These are phyloP conservation scores for Megalurothrips usitatus DNA, from an alignment of 2,888 invertebrate species.

Conservation along the genomic window DNA sequence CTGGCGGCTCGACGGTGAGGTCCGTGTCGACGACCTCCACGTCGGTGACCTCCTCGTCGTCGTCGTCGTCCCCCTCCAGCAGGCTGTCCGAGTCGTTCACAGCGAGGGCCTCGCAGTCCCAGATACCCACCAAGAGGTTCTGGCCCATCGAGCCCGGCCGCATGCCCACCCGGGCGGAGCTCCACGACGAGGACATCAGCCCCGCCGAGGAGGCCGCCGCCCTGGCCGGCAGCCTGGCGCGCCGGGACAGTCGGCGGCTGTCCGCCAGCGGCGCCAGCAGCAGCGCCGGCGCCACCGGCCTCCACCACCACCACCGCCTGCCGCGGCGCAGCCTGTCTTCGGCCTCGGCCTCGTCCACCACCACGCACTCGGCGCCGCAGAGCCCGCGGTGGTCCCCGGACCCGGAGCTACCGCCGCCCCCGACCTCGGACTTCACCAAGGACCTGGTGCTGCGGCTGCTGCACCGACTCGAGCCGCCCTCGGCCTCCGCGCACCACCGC, in stretches of 20 bases:
- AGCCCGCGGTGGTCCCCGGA: slow-evolving; percentile 39
- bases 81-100: slow-evolving; percentile 29
- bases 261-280: slow-evolving; percentile 53
- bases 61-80: not conserved
- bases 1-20: not conserved
- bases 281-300: slow-evolving; percentile 51
- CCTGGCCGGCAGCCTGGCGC: slow-evolving; percentile 29
- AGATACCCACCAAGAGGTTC: slow-evolving; percentile 15
- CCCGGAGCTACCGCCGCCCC: slow-evolving; percentile 29
- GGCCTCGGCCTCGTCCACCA: slow-evolving; percentile 35
- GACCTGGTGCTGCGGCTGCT: slow-evolving; percentile 62
- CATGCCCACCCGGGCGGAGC: not conserved
- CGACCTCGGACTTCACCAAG: slow-evolving; percentile 53
- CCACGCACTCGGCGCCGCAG: slow-evolving; percentile 40
- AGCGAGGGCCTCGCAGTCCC: not conserved
- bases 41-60: not conserved
- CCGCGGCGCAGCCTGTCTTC: slow-evolving; percentile 31
- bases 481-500: slow-evolving; percentile 5
- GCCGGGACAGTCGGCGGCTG: slow-evolving; percentile 38
- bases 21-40: not conserved
- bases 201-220: slow-evolving; percentile 10
- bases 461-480: not conserved
- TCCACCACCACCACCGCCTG: slow-evolving; percentile 26
- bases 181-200: slow-evolving; percentile 28
- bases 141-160: slow-evolving; percentile 33